Conservation (phyloP, 2,888 invertebrate genomes). For the Tenthredo livida region DNA sequence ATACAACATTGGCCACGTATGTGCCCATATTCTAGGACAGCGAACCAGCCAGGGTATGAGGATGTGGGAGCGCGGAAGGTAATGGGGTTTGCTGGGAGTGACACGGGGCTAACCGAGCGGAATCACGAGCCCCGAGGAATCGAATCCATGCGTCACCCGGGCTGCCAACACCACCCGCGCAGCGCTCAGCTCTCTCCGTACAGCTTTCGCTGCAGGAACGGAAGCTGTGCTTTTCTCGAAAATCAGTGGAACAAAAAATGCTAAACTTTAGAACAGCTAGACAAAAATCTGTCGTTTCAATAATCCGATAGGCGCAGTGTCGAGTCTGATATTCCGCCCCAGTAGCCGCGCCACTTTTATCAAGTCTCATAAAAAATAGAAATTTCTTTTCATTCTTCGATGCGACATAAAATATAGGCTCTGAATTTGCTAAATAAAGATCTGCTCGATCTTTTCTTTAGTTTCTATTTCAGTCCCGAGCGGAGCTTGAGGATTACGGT, state of each 20-base stretch:
- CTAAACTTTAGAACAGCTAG: not conserved
- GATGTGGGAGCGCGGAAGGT: constrained; percentile 63
- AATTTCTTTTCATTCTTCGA: not conserved
- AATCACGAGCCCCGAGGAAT: constrained; percentile 78
- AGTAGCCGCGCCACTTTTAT: not conserved
- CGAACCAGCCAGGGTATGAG: constrained; percentile 32
- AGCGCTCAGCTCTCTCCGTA: constrained; percentile 59
- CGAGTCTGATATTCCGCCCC: not conserved
- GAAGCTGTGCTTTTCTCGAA: not conserved
- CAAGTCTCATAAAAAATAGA: not conserved
- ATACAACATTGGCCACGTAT: constrained; percentile 51
- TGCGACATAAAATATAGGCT: not conserved
- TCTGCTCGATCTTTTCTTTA: not conserved
- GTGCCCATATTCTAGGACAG: constrained; percentile 47
- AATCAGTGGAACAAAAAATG: not conserved
- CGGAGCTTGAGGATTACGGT: constrained; percentile 3
- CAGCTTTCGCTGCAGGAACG: constrained; percentile 54
- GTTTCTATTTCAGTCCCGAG: not conserved
- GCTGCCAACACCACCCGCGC: constrained; percentile 77
- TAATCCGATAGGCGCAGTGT: not conserved
- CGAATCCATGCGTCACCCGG: constrained; percentile 78
- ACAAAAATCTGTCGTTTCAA: not conserved
- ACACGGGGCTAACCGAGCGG: constrained; percentile 78
- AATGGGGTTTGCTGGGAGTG: constrained; percentile 78
- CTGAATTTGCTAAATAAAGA: not conserved